Percentiles rank a stretch among this genome's conserved stretches.
Evolutionary conservation across 2,113 vertebrate genomes (phyloP).

Genomic region (Thryonomys swinderianus): DNA sequence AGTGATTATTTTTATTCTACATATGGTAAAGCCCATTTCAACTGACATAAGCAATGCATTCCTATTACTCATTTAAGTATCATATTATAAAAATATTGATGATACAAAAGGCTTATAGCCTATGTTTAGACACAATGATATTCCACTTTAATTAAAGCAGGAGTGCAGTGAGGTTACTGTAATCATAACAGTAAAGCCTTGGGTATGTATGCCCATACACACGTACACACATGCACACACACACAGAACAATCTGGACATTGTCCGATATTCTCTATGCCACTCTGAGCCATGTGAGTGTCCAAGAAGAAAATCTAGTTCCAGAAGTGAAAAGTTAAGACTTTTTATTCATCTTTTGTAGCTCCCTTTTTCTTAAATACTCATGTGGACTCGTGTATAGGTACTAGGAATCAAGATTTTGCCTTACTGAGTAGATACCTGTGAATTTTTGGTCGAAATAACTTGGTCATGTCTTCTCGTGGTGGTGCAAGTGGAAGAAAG

Average conservation of each 20-base stretch:
- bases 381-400: neutral
- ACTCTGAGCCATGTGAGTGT: neutral
- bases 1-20: slow-evolving; percentile 75
- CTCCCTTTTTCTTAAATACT: slow-evolving; percentile 18
- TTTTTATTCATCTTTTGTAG: neutral
- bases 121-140: slow-evolving; percentile 49
- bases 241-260: neutral
- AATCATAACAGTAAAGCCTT: neutral
- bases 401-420: slow-evolving; percentile 15
- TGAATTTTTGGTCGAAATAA: slow-evolving; percentile 47
- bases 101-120: neutral
- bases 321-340: neutral
- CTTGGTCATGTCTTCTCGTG: neutral
- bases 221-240: neutral
- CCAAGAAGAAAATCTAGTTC: neutral
- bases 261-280: neutral
- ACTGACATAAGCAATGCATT: slow-evolving; percentile 15
- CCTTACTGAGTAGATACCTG: neutral
- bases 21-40: slow-evolving; percentile 51
- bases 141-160: slow-evolving; percentile 31
- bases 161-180: neutral
- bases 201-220: neutral
- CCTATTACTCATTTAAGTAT: neutral
- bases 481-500: neutral
- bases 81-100: neutral